Base-by-base conservation (phyloP, 2,888 invertebrate genomes). In the Taphrorychus bicolor region DNA sequence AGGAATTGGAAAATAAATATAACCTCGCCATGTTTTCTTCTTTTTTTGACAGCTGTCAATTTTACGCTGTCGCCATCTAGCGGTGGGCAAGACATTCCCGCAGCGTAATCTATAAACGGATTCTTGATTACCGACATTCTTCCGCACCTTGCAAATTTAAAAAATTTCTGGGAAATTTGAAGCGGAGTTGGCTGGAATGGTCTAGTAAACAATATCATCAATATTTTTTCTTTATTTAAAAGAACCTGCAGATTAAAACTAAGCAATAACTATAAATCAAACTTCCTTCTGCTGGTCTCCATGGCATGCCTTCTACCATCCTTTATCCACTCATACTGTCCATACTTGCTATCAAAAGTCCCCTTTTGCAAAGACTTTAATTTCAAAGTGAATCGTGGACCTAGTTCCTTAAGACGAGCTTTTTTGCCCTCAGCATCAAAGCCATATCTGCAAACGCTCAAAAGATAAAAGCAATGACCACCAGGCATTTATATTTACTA, bases 261-360 rank as follows among this genome's bases (percentile, higher is more conserved):
- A 32, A 32, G 11, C 32, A n/a, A n/a, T 3, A 11, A 41, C 42
- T 89, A 98, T 78, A 98, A 88, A 85, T 94, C 94, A 86, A 99
- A 98, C 78, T 92, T 90, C 80, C 96, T 87, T 78, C 98, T 87
- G 71, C 94, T 95, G 0, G 94, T 93, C 82, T 98, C 98, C 91
- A 98, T 89, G 76, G 93, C 91, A 82, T 98, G 97, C 18, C 98
- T 85, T 82, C 95, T 89, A 70, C 95, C 94, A 61, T 91, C 89
- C 75, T 93, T 91, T 73, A 96, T 91, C 97, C 98, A 99, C 81
- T 97, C 94, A 81, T 93, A 99, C 82, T 99, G 96, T 0, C 98
- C 99, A 76, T 89, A 92, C 83, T 97, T 97, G 54, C 96, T 94
- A 83, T 98, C 97, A 83, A 99, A 99, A 0, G 96, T 95, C 56